A percentile compares a stretch with the other conserved stretches of the same genome.
phyloP scores from a whole-genome alignment of 2,113 vertebrate species.

The Mustela nigripes region DNA sequence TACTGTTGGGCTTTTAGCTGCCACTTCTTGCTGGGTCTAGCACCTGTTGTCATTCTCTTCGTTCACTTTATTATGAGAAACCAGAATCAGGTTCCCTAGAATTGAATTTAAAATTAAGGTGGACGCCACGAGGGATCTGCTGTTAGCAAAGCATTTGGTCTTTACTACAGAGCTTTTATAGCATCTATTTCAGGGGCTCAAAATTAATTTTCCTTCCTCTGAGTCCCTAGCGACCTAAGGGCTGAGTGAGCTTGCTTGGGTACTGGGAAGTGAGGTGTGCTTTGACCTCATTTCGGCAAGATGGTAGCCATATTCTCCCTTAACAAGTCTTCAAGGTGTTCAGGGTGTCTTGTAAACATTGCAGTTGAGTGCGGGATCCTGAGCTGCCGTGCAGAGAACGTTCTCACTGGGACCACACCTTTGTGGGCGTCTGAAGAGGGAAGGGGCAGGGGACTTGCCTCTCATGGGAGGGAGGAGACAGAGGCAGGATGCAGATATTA shows the following conservation, averaged over 20 bases:
- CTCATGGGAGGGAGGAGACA: not conserved
- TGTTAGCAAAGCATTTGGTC: not conserved
- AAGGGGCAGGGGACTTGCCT: not conserved
- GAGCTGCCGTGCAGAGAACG: not conserved
- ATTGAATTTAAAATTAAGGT: slow-evolving; percentile 9
- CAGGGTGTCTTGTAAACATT: not conserved
- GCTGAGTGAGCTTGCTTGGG: not conserved
- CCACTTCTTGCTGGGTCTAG: not conserved
- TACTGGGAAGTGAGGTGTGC: not conserved
- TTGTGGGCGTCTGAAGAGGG: not conserved
- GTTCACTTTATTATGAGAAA: not conserved
- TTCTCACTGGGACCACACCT: not conserved
- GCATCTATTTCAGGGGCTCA: not conserved
- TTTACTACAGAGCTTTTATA: not conserved
- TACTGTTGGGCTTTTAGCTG: not conserved
- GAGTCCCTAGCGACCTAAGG: not conserved
- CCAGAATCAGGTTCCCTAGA: not conserved
- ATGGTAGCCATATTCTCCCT: not conserved
- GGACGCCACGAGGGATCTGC: not conserved
- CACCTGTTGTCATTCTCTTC: not conserved
- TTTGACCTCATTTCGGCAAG: not conserved
- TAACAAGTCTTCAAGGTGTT: not conserved
- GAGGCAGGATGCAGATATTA: not conserved
- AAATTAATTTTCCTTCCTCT: not conserved
- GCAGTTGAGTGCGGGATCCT: not conserved